These are phyloP conservation scores for Ctenochaetus hawaiiensis DNA, from an alignment of 2,797 vertebrate genomes.

Conservation along the genomic window DNA sequence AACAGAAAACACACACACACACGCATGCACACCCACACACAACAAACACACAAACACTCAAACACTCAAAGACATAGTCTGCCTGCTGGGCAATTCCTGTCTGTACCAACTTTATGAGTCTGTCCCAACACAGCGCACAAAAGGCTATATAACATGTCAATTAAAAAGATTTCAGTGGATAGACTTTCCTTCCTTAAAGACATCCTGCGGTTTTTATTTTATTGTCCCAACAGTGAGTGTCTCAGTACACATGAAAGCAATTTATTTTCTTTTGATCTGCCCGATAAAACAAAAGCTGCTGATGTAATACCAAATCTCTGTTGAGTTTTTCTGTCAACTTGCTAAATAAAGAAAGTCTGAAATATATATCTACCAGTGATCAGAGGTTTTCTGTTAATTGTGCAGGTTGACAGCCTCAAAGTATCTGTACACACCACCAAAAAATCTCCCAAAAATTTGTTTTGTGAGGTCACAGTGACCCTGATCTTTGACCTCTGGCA, in stretches of 20 bases:
- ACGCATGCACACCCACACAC: conserved; percentile 7
- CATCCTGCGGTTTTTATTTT: conserved; percentile 46
- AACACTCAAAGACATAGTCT: neutral
- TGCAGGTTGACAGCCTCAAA: neutral
- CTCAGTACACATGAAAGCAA: conserved; percentile 37
- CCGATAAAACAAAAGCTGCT: conserved; percentile 23
- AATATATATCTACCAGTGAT: neutral
- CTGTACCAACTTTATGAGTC: conserved; percentile 38
- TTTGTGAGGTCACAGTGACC: no score
- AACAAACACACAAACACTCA: conserved; percentile 3
- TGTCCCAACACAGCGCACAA: conserved; percentile 25
- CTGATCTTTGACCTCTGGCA: no score
- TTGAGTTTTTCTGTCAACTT: conserved; percentile 46
- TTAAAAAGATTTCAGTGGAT: conserved; percentile 58
- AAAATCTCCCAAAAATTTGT: no score
- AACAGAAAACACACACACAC: neutral
- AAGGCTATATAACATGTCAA: conserved; percentile 56
- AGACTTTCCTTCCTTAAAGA: conserved; percentile 38
- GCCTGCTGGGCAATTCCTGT: conserved; percentile 29
- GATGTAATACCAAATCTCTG: conserved; percentile 15
- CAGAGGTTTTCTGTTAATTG: neutral
- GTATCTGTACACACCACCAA: no score
- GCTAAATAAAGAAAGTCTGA: conserved; percentile 36
- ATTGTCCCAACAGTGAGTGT: conserved; percentile 36
- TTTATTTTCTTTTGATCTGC: conserved; percentile 52